Percentiles rank a stretch among this genome's conserved stretches.
These are phyloP conservation scores for Podargus strigoides DNA, from an alignment of 2,797 vertebrate genomes.

Conservation along the genomic window DNA sequence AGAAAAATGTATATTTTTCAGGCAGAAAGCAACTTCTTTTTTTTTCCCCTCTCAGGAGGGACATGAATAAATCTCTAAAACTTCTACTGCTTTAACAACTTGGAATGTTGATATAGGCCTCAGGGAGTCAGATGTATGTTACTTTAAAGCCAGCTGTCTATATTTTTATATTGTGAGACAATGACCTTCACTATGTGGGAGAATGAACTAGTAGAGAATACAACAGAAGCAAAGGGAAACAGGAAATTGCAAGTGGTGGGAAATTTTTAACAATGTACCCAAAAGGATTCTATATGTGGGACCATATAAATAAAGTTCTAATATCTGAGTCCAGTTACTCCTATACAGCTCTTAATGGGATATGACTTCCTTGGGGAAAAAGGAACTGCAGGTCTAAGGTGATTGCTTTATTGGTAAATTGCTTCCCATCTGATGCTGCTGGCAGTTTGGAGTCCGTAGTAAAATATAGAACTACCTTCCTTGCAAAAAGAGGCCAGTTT, in stretches of 20 bases:
- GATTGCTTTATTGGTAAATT: not conserved
- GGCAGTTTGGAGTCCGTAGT: not conserved
- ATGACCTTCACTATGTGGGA: constrained; percentile 60
- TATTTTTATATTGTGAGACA: constrained; percentile 59
- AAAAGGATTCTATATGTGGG: constrained; percentile 13
- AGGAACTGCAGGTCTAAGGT: not conserved
- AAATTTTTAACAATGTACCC: constrained; percentile 38
- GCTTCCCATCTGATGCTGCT: not conserved
- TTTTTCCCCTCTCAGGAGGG: not conserved
- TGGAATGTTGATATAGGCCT: constrained; percentile 44
- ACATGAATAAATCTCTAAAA: not conserved
- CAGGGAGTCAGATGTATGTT: constrained; percentile 47
- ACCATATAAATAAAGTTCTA: constrained; percentile 7
- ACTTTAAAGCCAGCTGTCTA: constrained; percentile 59
- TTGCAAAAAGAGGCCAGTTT: not conserved
- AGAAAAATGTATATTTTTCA: not conserved
- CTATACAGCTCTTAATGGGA: not conserved
- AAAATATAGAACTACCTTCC: not conserved
- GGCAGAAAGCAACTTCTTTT: not conserved
- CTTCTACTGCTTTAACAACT: not conserved
- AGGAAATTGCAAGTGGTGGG: constrained; percentile 58
- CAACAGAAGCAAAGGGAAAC: constrained; percentile 45
- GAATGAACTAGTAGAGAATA: constrained; percentile 55
- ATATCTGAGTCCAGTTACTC: not conserved
- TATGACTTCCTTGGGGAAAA: not conserved